Evolutionary conservation across 2,888 invertebrate species (phyloP), one percentile per base, ranked within the genome.

Genomic region (Drosophila longiperda): DNA sequence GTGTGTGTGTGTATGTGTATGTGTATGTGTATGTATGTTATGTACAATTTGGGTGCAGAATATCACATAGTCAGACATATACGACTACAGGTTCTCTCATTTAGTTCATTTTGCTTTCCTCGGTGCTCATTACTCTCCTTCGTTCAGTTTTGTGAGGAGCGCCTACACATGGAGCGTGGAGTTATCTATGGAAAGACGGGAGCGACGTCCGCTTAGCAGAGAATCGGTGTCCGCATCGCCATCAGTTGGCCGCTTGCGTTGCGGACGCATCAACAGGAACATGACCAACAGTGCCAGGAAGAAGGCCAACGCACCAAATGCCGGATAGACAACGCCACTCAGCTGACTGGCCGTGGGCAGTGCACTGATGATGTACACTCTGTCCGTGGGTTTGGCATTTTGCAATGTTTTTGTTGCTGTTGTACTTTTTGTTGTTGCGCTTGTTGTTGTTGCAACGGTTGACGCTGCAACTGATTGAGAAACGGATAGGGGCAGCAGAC

Each of bases 41-140:
- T 80, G 78, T 80, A 80, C 80, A 80, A 66, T 80, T 80, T 74
- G 84, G 83, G 87, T 85, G 88, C 88, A 82, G 85, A 86, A 82
- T 85, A 85, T 85, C 85, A 85, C 85, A 85, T 85, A 85, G 85
- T 85, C 86, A 85, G 88, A 88, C 86, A 88, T 82, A 86, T 78
- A 85, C 83, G 83, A 85, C 85, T 86, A 85, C 80, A 79, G 75
- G 81, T 87, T 85, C 64, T 85, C 77, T 55, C 26, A 38, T 55
- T n/a, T n/a, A 40, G 26, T 34, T 65, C 34, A 50, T 48, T 53
- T 50, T 52, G 29, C n/a, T 20, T 62, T 73, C 11, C 33, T 61
- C 42, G 42, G 38, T 50, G 50, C 50, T 12, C 50, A 42, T 48
- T 48, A 40, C 20, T 40, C 38, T 42, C 26, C 20, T 50, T n/a